Conservation (phyloP, 2,113 vertebrate genomes). For the Sialia sialis region DNA sequence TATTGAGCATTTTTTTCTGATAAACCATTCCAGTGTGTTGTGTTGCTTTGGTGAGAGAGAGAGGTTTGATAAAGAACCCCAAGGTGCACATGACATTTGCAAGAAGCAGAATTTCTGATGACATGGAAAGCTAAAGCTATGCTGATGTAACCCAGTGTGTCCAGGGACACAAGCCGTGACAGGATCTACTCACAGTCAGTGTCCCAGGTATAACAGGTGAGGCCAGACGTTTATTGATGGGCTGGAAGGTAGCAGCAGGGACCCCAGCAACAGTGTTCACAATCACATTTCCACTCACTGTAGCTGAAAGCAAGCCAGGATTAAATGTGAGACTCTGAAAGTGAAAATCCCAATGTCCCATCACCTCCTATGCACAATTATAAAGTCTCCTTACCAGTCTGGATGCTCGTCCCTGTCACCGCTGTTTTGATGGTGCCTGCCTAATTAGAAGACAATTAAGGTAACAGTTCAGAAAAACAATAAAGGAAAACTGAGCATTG, state of each 20-base stretch:
- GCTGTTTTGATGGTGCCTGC: constrained; percentile 91
- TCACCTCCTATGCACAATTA: not conserved
- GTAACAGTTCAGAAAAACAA: not conserved
- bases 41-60: not conserved
- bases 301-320: constrained; percentile 70
- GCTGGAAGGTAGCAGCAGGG: constrained; percentile 87
- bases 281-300: constrained; percentile 92
- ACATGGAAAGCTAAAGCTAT: not conserved
- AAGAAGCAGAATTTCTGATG: not conserved
- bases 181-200: constrained; percentile 78
- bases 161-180: not conserved
- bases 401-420: constrained; percentile 85
- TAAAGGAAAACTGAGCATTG: not conserved
- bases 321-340: not conserved
- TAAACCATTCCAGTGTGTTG: not conserved
- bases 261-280: constrained; percentile 92
- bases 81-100: not conserved
- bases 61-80: not conserved
- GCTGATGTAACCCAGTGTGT: not conserved
- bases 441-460: constrained; percentile 69
- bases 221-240: constrained; percentile 89
- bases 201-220: constrained; percentile 86
- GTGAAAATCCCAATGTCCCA: too few relatives aligned
- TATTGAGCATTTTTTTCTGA: not conserved
- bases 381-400: constrained; percentile 78